phyloP scores from a whole-genome alignment of 2,113 vertebrate species.

The Dicentrarchus labrax region DNA sequence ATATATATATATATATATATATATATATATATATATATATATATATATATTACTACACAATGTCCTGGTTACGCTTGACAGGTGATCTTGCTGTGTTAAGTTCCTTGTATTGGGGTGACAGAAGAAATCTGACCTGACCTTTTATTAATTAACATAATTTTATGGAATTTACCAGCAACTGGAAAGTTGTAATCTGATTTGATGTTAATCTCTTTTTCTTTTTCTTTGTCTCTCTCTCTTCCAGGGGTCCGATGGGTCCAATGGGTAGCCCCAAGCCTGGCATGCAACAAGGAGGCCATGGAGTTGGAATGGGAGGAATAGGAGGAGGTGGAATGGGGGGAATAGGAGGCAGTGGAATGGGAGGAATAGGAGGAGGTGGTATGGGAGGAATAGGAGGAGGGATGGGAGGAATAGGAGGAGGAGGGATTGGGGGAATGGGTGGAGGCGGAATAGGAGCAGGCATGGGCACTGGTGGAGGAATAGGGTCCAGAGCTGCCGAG shows the following conservation, averaged over 20 bases:
- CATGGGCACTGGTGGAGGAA: slow-evolving; percentile 68
- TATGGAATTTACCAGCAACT: neutral
- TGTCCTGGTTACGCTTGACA: neutral
- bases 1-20: no score
- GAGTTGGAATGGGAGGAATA: slow-evolving; percentile 40
- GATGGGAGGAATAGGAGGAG: slow-evolving; percentile 35
- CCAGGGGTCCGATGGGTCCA: slow-evolving; percentile 63
- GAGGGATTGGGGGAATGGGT: slow-evolving; percentile 38
- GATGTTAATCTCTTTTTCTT: neutral
- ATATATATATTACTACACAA: no score
- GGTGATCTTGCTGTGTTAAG: neutral
- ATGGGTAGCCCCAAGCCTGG: slow-evolving; percentile 76
- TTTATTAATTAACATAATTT: neutral
- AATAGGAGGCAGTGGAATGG: slow-evolving; percentile 38
- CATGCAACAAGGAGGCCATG: slow-evolving; percentile 66
- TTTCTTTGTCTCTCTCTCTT: slow-evolving; percentile 59
- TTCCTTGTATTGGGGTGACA: no score
- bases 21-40: no score
- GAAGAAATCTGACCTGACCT: no score
- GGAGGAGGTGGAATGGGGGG: slow-evolving; percentile 17
- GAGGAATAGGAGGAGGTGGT: slow-evolving; percentile 16
- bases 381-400: slow-evolving; percentile 35
- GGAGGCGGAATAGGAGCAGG: slow-evolving; percentile 54
- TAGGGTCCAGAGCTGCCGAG: slow-evolving; percentile 73
- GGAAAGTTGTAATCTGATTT: neutral